A percentile compares a stretch with the other conserved stretches of the same genome.
Evolutionary conservation across 2,797 vertebrate genomes (phyloP).

Genomic region (Enteromius paludinosus): DNA sequence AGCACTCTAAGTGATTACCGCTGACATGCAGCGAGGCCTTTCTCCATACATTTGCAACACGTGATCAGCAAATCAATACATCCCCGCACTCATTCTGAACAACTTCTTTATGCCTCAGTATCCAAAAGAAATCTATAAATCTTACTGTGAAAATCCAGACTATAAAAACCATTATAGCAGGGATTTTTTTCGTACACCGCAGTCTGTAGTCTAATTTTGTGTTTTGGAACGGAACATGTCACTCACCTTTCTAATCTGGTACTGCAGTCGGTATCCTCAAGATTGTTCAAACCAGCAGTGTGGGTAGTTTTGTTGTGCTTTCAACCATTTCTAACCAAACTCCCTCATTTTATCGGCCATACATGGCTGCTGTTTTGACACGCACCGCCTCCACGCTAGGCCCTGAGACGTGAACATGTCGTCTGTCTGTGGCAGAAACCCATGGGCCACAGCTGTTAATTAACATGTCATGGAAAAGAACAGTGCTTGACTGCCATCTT

Average conservation of each 20-base stretch:
- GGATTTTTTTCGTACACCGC: background rate
- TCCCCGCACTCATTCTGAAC: slow-evolving; percentile 6
- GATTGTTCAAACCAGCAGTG: slow-evolving; percentile 11
- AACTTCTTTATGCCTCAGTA: background rate
- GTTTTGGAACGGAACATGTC: background rate
- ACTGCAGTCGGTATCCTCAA: background rate
- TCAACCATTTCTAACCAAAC: slow-evolving; percentile 46
- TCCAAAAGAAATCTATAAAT: background rate
- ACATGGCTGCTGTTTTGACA: slow-evolving; percentile 61
- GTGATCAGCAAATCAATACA: slow-evolving; percentile 36
- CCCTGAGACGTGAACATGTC: slow-evolving; percentile 38
- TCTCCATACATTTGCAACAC: slow-evolving; percentile 31
- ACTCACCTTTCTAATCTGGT: slow-evolving; percentile 26
- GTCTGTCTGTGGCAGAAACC: slow-evolving; percentile 38
- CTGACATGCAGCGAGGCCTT: slow-evolving; percentile 5
- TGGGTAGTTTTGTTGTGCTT: slow-evolving; percentile 35
- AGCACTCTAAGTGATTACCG: slow-evolving; percentile 29
- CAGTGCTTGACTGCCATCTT: slow-evolving; percentile 51
- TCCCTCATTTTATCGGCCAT: slow-evolving; percentile 45
- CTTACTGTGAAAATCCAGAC: background rate
- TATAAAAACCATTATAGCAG: background rate
- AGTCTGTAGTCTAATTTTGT: background rate
- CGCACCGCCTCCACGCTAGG: slow-evolving; percentile 43
- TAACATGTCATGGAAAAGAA: slow-evolving; percentile 52
- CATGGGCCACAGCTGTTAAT: slow-evolving; percentile 50